Base-by-base conservation (phyloP, 1,140 invertebrate genomes). In the Drosophila baimaii region DNA sequence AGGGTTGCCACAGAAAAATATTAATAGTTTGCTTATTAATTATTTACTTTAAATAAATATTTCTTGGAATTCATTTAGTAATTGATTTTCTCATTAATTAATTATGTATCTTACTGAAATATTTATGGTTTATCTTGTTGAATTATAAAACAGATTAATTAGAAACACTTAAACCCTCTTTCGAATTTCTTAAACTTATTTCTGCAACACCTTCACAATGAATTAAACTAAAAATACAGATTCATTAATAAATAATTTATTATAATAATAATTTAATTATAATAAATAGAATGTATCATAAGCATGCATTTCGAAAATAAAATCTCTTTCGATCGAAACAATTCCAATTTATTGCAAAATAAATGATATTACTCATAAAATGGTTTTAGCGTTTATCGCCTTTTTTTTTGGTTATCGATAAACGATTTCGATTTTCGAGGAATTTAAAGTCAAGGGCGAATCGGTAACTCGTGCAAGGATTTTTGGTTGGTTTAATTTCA, bases 401-500 rank as follows among this genome's bases (percentile, higher is more conserved):
- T 25, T 71, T 52, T 33, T 52, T 31, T 54, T 15, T 33, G 31
- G 4, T 52, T 52, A 52, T 33, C 29, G 10, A 21, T 63, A 44
- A 54, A 72, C 25, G 33, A 33, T 71, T 61, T 41, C 29, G 49
- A 41, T 57, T 70, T 56, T 69, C 15, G 37, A 43, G 46, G 29
- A 79, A 78, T 37, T 56, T 66, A 89, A 89, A 83, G 78, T 79
- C 80, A 85, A 90, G 90, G 90, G 90, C 90, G 79, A 84, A 91
- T 84, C 83, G 89, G 79, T 81, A 74, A 91, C 90, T 91, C 90
- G 90, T 91, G 90, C 90, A 91, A 91, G 90, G 90, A 91, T 90
- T 90, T 81, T 82, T 73, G 47, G 47, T 52, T 81, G 59, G 25
- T 39, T 25, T 13, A 51, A 31, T 43, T 15, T 37, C 43, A 43